Evolutionary conservation across 1,140 invertebrate species (phyloP).

Genomic region (Subanguina moxae): DNA sequence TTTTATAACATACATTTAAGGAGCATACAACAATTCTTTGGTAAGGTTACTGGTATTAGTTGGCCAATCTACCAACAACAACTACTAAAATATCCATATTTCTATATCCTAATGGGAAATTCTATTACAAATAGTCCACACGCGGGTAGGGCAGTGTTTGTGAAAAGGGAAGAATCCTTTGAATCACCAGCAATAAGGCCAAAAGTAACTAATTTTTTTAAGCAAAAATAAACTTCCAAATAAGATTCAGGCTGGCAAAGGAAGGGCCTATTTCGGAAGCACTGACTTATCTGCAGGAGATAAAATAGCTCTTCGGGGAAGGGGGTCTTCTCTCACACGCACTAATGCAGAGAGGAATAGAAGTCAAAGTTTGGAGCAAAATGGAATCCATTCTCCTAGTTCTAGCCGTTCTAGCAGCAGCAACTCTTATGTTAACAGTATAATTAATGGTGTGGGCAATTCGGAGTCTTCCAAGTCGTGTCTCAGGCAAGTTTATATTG

Average conservation of each 20-base stretch:
- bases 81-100: background rate
- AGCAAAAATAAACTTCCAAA: no score
- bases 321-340: background rate
- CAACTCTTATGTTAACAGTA: slow-evolving; percentile 24
- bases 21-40: no score
- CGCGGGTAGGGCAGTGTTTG: slow-evolving; percentile 8
- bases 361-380: slow-evolving; percentile 32
- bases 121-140: background rate
- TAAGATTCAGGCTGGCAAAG: background rate
- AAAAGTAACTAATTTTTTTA: slow-evolving; percentile 1
- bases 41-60: no score
- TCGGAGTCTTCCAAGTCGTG: slow-evolving; percentile 21
- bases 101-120: background rate
- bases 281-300: background rate
- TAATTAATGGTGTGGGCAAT: slow-evolving; percentile 6
- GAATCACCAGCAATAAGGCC: slow-evolving; percentile 12
- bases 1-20: no score
- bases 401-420: slow-evolving; percentile 16
- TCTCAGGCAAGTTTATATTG: slow-evolving; percentile 18
- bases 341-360: slow-evolving; percentile 5
- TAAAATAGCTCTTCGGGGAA: background rate
- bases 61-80: background rate
- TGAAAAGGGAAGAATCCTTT: slow-evolving; percentile 39
- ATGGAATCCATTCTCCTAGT: slow-evolving; percentile 38
- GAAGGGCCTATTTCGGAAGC: slow-evolving; percentile 1